Percentiles rank a stretch among this genome's conserved stretches.
phyloP scores from a whole-genome alignment of 2,888 invertebrate species.

The Blastobasis adustella region DNA sequence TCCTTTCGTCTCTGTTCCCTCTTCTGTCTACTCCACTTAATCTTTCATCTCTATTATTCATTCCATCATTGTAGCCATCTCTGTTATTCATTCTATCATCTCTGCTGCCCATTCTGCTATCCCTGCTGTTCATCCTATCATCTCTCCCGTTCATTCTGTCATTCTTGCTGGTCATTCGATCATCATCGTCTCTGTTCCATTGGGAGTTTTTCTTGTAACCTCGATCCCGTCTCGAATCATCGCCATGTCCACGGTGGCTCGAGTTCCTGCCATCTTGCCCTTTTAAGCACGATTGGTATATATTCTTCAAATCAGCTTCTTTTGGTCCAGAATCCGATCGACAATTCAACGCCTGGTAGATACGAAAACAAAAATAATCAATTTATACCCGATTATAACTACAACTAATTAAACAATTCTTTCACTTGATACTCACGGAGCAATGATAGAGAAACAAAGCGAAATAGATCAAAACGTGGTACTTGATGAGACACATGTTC shows the following conservation, averaged over 20 bases:
- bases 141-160: conserved; percentile 20
- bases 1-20: conserved; percentile 20
- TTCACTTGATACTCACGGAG: conserved; percentile 32
- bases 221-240: conserved; percentile 21
- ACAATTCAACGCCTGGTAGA: conserved; percentile 69
- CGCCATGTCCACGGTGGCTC: conserved; percentile 25
- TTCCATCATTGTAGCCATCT: conserved; percentile 25
- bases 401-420: conserved; percentile 1
- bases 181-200: conserved; percentile 28
- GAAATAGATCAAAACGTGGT: conserved; percentile 30
- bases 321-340: conserved; percentile 74
- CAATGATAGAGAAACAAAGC: conserved; percentile 29
- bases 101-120: conserved; percentile 16
- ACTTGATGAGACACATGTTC: conserved; percentile 37
- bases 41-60: conserved; percentile 20
- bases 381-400: not conserved
- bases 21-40: conserved; percentile 19
- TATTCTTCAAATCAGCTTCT: conserved; percentile 72
- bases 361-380: not conserved
- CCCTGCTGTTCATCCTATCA: conserved; percentile 14
- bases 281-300: conserved; percentile 74
- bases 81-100: conserved; percentile 23
- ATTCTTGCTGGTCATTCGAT: conserved; percentile 18
- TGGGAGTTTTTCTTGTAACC: conserved; percentile 29
- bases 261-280: conserved; percentile 47